Percentiles rank a stretch among this genome's conserved stretches.
Evolutionary conservation across 2,797 vertebrate species (phyloP).

Genomic region (Spondyliosoma cantharus): DNA sequence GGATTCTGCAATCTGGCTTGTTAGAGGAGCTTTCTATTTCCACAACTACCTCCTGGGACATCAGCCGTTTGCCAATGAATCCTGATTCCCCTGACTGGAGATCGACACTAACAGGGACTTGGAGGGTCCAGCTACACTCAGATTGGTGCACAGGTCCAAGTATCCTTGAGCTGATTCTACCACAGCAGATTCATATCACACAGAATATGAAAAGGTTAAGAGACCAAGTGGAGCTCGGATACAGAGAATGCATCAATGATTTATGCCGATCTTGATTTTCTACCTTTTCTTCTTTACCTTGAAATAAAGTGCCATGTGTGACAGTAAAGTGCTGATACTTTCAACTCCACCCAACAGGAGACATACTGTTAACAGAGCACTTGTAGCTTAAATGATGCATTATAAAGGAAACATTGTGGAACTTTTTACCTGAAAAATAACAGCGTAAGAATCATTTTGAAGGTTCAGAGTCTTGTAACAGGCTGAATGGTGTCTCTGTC

Average conservation of each 20-base stretch:
- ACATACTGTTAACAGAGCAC: slow-evolving; percentile 4
- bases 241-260: slow-evolving; percentile 61
- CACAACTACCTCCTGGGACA: slow-evolving; percentile 73
- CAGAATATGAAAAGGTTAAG: slow-evolving; percentile 68
- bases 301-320: slow-evolving; percentile 29
- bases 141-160: slow-evolving; percentile 47
- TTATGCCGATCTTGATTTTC: slow-evolving; percentile 50
- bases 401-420: too few species aligned
- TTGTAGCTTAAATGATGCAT: slow-evolving; percentile 7
- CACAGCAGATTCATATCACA: slow-evolving; percentile 72
- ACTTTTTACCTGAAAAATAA: too few species aligned
- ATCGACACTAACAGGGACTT: slow-evolving; percentile 69
- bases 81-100: slow-evolving; percentile 57
- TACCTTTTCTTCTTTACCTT: slow-evolving; percentile 30
- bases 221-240: slow-evolving; percentile 51
- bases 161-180: slow-evolving; percentile 61
- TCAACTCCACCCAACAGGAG: slow-evolving; percentile 16
- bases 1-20: slow-evolving; percentile 79
- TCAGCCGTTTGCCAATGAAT: slow-evolving; percentile 76
- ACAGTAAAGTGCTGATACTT: slow-evolving; percentile 44
- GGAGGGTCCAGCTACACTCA: slow-evolving; percentile 50
- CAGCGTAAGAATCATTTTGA: too few species aligned
- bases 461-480: too few species aligned
- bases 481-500: too few species aligned
- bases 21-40: slow-evolving; percentile 77